Base-by-base conservation (phyloP, 2,113 vertebrate genomes). In the Microtus montanus region DNA sequence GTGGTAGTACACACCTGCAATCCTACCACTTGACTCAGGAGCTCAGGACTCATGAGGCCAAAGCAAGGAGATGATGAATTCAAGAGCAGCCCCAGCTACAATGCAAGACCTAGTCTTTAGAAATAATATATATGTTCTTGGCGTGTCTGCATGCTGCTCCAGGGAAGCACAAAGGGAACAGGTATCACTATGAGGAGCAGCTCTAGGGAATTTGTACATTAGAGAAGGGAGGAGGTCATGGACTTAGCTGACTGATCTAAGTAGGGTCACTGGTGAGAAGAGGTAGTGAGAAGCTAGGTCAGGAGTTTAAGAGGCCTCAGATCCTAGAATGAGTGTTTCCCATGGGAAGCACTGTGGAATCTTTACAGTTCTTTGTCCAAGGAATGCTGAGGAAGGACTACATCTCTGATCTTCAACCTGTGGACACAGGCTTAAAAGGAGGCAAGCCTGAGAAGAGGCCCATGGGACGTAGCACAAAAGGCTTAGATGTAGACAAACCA, bases 301-400 rank as follows among this genome's bases (percentile, higher is more conserved):
- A 15, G 61, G 77, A 10, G 3, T 12, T 10, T 7, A 17, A 73
- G 47, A 83, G 54, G 41, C 58, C 38, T 70, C 9, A 0, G 3
- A 2, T 41, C 86, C 85, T 58, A 84, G 38, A 44, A 24, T 17
- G 26, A 14, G 26, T 63, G 8, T 63, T 38, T 38, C n/a, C 54
- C 49, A 0, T 14, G n/a, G 41, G 58, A 73, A 38, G 52, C 44
- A 1, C 0, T 1, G 4, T 28, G 61, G 61, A 1, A 35, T 7
- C 12, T 47, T 28, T 35, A 17, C 5, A 7, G 28, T 61, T n/a
- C 54, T 58, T 71, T 64, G 49, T 38, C n/a, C 12, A 10, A 5
- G 49, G 24, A 41, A 30, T 19, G 3, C 47, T 35, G 1, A 15
- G 6, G 5, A 26, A 61, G 54, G 19, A 47, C 71, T 11, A 0